Percentiles rank a stretch among this genome's conserved stretches.
Conservation (phyloP, 2,113 vertebrate species). For the Camelus dromedarius region DNA sequence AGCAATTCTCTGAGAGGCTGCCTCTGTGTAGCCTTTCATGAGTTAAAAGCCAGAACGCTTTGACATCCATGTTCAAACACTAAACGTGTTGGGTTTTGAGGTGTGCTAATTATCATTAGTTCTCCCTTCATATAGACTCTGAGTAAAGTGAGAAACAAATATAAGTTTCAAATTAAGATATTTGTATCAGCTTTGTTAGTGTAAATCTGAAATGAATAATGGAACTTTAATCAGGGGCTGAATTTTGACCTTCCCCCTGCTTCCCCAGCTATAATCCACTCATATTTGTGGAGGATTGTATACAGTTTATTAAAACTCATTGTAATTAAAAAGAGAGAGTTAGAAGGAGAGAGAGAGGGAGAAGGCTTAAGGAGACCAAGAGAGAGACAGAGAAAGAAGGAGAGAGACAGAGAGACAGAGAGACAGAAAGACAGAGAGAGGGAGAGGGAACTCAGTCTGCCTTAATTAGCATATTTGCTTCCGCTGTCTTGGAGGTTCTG, state of each 20-base stretch:
- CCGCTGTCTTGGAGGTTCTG: neutral
- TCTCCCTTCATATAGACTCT: neutral
- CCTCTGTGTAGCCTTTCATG: neutral
- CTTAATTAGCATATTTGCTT: neutral
- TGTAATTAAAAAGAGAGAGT: neutral
- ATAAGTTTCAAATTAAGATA: neutral
- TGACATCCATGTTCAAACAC: neutral
- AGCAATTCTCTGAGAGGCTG: neutral
- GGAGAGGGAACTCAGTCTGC: neutral
- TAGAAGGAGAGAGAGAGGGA: neutral
- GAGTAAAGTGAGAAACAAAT: neutral
- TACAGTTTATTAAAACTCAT: neutral
- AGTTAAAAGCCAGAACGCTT: neutral
- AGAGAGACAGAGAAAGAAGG: rapidly evolving
- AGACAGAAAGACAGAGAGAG: neutral
- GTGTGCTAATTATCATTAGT: neutral
- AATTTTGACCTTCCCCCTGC: neutral
- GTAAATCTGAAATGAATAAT: neutral
- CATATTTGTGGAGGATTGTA: neutral
- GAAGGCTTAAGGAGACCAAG: rapidly evolving
- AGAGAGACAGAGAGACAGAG: neutral
- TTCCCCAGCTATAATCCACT: neutral
- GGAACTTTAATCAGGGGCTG: neutral
- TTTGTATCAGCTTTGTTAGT: neutral
- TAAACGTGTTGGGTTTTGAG: neutral